phyloP scores from a whole-genome alignment of 2,888 invertebrate species.

The Ichneumoninae sp. region DNA sequence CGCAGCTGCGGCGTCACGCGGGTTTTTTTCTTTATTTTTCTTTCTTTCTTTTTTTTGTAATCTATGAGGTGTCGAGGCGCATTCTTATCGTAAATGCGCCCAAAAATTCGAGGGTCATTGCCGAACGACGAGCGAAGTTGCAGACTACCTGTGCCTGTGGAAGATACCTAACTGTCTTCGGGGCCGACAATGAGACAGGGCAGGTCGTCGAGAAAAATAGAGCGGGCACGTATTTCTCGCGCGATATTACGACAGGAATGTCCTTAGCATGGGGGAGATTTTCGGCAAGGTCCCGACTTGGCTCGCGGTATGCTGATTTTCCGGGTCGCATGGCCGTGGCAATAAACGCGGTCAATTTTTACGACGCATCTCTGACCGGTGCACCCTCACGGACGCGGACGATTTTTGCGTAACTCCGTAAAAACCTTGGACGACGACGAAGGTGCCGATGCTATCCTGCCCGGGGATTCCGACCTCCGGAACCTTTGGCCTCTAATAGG shows the following conservation, averaged over 20 bases:
- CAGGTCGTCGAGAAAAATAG: slow-evolving; percentile 57
- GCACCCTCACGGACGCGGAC: slow-evolving; percentile 42
- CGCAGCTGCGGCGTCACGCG: slow-evolving; percentile 39
- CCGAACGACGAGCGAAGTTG: slow-evolving; percentile 12
- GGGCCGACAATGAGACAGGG: slow-evolving; percentile 44
- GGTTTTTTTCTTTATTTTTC: slow-evolving; percentile 10
- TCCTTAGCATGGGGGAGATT: slow-evolving; percentile 6
- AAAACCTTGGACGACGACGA: slow-evolving; percentile 69
- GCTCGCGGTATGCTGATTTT: slow-evolving; percentile 58
- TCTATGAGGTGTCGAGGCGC: slow-evolving; percentile 28
- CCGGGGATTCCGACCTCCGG: background rate
- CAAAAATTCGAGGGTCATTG: slow-evolving; percentile 49
- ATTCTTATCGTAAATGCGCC: slow-evolving; percentile 46
- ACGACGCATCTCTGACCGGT: slow-evolving; percentile 38
- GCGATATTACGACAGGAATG: slow-evolving; percentile 42
- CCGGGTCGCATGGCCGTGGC: slow-evolving; percentile 46
- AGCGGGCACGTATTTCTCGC: slow-evolving; percentile 47
- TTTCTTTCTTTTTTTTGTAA: background rate
- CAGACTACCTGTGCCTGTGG: slow-evolving; percentile 40
- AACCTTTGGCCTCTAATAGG: slow-evolving; percentile 56
- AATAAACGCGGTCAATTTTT: slow-evolving; percentile 66
- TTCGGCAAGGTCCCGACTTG: slow-evolving; percentile 55
- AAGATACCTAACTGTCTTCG: slow-evolving; percentile 24
- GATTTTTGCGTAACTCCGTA: slow-evolving; percentile 64
- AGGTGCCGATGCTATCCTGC: slow-evolving; percentile 44